phyloP scores from a whole-genome alignment of 2,113 vertebrate genomes.

The Sturnira hondurensis region DNA sequence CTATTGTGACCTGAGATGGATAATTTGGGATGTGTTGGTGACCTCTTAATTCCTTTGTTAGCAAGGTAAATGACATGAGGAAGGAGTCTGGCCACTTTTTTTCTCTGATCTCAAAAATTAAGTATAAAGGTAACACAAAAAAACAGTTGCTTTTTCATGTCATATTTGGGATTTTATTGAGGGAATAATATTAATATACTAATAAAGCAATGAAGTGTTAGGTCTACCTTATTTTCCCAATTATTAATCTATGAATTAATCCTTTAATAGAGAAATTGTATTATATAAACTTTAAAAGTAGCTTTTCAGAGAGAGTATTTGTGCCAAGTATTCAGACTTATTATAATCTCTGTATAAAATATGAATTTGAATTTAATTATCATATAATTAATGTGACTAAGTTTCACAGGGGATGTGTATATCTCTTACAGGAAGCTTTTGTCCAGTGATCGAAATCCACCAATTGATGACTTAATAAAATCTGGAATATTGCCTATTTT shows the following conservation, averaged over 20 bases:
- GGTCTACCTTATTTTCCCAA: background rate
- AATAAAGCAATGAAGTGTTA: background rate
- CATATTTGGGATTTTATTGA: background rate
- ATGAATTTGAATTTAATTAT: constrained; percentile 5
- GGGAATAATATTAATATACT: background rate
- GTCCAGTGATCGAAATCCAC: constrained; percentile 98
- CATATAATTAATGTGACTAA: background rate
- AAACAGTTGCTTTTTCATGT: constrained; percentile 9
- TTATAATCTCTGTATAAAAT: background rate
- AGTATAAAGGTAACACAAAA: background rate
- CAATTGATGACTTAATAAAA: constrained; percentile 98
- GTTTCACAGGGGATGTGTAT: background rate
- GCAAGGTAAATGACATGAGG: background rate
- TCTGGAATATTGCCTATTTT: constrained; percentile 99
- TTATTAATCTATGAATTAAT: background rate
- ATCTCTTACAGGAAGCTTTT: constrained; percentile 90
- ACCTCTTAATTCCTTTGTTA: constrained; percentile 18
- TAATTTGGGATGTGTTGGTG: constrained; percentile 5
- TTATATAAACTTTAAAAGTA: constrained; percentile 6
- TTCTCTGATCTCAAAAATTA: constrained; percentile 38
- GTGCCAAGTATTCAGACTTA: background rate
- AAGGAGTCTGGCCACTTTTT: background rate
- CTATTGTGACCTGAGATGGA: background rate
- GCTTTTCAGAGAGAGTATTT: background rate
- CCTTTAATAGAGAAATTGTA: background rate